These are phyloP conservation scores for Ascidia mentula DNA, from an alignment of 23 tunicate genomes.

Conservation along the genomic window DNA sequence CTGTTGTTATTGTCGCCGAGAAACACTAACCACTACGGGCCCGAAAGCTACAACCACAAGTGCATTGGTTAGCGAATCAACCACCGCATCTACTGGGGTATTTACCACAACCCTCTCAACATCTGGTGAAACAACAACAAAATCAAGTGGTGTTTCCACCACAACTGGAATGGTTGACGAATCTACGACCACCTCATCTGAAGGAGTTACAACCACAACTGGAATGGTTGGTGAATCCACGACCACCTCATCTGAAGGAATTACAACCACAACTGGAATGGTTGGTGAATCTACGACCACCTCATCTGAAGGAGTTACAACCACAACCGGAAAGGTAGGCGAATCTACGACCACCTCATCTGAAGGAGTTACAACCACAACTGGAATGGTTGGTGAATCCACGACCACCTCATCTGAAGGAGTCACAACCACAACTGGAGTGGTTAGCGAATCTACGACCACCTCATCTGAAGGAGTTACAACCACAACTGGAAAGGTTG, in stretches of 20 bases:
- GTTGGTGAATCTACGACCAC: conserved; percentile 39
- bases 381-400: background rate
- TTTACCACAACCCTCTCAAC: conserved; percentile 19
- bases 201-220: conserved; percentile 22
- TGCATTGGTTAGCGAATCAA: conserved; percentile 32
- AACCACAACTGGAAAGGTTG: conserved; percentile 16
- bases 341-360: conserved; percentile 24
- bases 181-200: conserved; percentile 4
- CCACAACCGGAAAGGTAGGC: conserved; percentile 26
- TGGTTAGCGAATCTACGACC: conserved; percentile 30
- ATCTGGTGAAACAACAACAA: conserved; percentile 45
- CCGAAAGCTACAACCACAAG: conserved; percentile 37
- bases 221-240: conserved; percentile 32
- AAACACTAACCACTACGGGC: conserved; percentile 15
- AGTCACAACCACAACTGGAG: conserved; percentile 19
- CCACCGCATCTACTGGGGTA: conserved; percentile 24
- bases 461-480: conserved; percentile 17
- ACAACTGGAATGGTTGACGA: conserved; percentile 10
- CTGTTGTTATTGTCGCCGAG: conserved; percentile 68
- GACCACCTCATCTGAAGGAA: conserved; percentile 8
- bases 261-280: conserved; percentile 24
- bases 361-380: conserved; percentile 13
- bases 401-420: conserved; percentile 14
- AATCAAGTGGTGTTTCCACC: conserved; percentile 5
- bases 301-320: conserved; percentile 6